A percentile compares a stretch with the other conserved stretches of the same genome.
Conservation (phyloP, 2,888 invertebrate genomes). For the Villa cingulata region DNA sequence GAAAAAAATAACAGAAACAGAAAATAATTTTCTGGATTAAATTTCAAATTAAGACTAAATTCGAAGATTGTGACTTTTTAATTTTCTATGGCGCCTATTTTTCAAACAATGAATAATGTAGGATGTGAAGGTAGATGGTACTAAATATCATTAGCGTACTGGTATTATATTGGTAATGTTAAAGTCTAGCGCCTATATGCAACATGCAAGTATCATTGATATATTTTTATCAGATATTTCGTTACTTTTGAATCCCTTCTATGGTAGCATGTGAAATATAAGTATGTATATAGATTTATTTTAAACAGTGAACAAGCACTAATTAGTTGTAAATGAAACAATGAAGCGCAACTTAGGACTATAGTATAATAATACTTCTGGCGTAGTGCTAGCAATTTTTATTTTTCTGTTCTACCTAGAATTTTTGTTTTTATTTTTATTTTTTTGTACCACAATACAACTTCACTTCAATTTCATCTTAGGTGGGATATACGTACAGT, state of each 20-base stretch:
- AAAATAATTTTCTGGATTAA: background rate
- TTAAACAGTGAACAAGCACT: slow-evolving; percentile 8
- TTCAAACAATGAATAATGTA: background rate
- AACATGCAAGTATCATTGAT: no score
- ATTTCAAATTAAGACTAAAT: background rate
- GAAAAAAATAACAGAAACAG: no score
- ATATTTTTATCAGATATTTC: no score
- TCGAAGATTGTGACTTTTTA: background rate
- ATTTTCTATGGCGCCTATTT: background rate
- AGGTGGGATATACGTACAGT: background rate
- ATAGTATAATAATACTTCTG: no score
- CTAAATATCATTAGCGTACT: no score
- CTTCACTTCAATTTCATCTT: background rate
- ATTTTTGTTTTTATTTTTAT: background rate
- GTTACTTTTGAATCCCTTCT: no score
- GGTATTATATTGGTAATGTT: no score
- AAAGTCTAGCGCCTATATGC: no score
- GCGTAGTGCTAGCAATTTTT: slow-evolving; percentile 4
- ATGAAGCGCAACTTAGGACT: slow-evolving; percentile 11
- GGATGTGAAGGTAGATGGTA: background rate
- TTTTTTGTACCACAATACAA: background rate
- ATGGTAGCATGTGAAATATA: no score
- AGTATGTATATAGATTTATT: no score
- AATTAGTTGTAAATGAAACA: slow-evolving; percentile 12
- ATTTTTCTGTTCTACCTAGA: background rate